A percentile compares a stretch with the other conserved stretches of the same genome.
These are phyloP conservation scores for Enteromius viviparus DNA, from an alignment of 2,797 vertebrate genomes.

Conservation along the genomic window DNA sequence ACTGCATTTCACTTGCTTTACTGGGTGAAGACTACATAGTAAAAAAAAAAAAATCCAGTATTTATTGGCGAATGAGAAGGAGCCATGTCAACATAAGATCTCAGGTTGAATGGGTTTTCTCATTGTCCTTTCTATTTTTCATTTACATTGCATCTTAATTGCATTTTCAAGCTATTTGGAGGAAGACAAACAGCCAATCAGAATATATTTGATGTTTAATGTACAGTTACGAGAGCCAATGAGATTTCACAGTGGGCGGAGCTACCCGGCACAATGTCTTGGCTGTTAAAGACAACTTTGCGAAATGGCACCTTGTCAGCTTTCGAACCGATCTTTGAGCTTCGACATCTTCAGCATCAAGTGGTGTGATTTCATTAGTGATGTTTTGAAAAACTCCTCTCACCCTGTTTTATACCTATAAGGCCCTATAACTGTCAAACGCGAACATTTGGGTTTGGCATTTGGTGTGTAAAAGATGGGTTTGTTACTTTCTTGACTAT, in stretches of 20 bases:
- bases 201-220: conserved; percentile 16
- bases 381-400: conserved; percentile 50
- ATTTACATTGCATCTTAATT: conserved; percentile 24
- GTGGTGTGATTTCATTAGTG: conserved; percentile 48
- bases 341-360: conserved; percentile 30
- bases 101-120: conserved; percentile 63
- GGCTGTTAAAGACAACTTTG: neutral
- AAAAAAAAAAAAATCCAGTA: conserved; percentile 52
- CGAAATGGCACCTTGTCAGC: neutral
- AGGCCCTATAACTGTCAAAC: conserved; percentile 17
- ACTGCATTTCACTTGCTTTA: conserved; percentile 49
- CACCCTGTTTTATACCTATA: conserved; percentile 50
- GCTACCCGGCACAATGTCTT: neutral
- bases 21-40: conserved; percentile 57
- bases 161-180: neutral
- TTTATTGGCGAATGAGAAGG: conserved; percentile 44
- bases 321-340: conserved; percentile 11
- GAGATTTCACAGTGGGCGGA: conserved; percentile 13
- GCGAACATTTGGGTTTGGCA: conserved; percentile 22
- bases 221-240: conserved; percentile 10
- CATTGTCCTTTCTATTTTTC: conserved; percentile 47
- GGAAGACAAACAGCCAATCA: neutral
- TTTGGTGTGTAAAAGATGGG: conserved; percentile 36
- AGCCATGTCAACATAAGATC: conserved; percentile 59
- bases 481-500: conserved; percentile 71